These are phyloP conservation scores for Cordilura impudica DNA, from an alignment of 2,888 invertebrate genomes.

Conservation along the genomic window DNA sequence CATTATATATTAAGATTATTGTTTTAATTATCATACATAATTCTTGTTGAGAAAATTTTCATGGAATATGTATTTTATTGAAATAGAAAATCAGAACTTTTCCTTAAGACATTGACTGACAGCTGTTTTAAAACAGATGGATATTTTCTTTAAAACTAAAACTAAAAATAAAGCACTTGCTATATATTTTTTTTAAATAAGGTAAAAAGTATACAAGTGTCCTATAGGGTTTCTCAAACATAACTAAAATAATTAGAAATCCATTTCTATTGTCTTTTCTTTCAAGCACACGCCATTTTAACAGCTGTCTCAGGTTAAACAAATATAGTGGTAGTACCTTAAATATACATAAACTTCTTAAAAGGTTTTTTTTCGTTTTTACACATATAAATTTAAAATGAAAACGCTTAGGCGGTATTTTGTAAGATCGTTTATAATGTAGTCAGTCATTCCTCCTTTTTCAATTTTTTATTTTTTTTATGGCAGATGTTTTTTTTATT, in stretches of 20 bases:
- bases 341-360: background rate
- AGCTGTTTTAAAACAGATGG: conserved; percentile 13
- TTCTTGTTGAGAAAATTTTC: background rate
- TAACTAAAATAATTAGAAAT: background rate
- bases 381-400: background rate
- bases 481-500: conserved; percentile 31
- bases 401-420: background rate
- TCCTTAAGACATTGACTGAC: background rate
- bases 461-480: background rate
- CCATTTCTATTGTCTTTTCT: conserved; percentile 17
- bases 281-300: conserved; percentile 42
- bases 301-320: conserved; percentile 42
- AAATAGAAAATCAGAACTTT: background rate
- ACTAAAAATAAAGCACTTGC: conserved; percentile 2
- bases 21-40: background rate
- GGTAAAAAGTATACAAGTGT: conserved; percentile 15
- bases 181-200: background rate
- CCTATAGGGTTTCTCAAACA: background rate
- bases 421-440: conserved; percentile 3
- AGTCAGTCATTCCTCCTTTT: background rate
- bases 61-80: background rate
- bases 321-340: background rate
- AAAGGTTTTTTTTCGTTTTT: background rate
- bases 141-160: background rate
- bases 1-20: background rate